Evolutionary conservation across 2,797 vertebrate genomes (phyloP).

Genomic region (Epinephelus awoara): DNA sequence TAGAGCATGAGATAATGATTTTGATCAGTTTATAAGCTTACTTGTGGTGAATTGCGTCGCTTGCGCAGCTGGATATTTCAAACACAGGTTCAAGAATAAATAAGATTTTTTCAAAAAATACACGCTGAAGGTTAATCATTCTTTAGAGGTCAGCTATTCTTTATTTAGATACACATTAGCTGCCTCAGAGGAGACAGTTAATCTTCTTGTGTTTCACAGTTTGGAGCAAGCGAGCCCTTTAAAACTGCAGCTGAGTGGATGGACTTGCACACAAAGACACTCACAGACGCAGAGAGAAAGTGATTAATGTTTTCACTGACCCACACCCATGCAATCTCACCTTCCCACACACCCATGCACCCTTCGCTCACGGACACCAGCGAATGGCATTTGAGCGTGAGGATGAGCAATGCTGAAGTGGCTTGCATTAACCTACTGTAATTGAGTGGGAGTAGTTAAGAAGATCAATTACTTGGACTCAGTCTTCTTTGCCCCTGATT

Average conservation of each 20-base stretch:
- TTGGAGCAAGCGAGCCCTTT: constrained; percentile 29
- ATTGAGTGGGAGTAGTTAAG: constrained; percentile 80
- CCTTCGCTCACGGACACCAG: constrained; percentile 31
- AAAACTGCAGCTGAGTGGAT: constrained; percentile 46
- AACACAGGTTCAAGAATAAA: background rate
- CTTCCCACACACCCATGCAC: constrained; percentile 39
- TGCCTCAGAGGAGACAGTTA: constrained; percentile 34
- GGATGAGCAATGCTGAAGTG: constrained; percentile 65
- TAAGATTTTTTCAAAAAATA: constrained; percentile 1
- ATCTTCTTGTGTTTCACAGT: constrained; percentile 48
- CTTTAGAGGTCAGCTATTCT: constrained; percentile 43
- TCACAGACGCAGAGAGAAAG: constrained; percentile 31
- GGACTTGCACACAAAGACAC: constrained; percentile 14
- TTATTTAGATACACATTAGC: constrained; percentile 55
- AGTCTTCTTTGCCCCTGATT: constrained; percentile 61
- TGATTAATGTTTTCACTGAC: constrained; percentile 63
- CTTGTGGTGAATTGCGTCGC: background rate
- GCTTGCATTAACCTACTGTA: constrained; percentile 80
- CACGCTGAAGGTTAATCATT: constrained; percentile 30
- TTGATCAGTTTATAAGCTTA: constrained; percentile 26
- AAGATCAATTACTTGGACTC: constrained; percentile 76
- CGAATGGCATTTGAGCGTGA: constrained; percentile 42
- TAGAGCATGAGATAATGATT: constrained; percentile 39
- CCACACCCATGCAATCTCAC: constrained; percentile 50
- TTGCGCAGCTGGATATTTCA: constrained; percentile 3